Percentiles rank a stretch among this genome's conserved stretches.
These are phyloP conservation scores for Pterois miles DNA, from an alignment of 2,797 vertebrate genomes.

Conservation along the genomic window DNA sequence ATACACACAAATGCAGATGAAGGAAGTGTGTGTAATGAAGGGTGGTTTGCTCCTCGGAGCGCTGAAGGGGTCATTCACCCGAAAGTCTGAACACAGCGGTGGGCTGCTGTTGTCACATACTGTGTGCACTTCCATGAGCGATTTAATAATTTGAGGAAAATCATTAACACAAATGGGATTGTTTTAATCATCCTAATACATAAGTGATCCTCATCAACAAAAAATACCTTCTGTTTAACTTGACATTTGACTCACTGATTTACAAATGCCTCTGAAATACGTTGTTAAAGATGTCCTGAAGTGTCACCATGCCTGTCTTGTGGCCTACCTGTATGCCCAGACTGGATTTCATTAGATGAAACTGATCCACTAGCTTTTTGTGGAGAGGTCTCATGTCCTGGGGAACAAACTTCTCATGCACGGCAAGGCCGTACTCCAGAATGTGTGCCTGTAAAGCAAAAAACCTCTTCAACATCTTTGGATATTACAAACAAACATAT, in stretches of 20 bases:
- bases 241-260: background rate
- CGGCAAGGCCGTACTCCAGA: conserved; percentile 93
- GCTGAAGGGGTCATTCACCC: conserved; percentile 42
- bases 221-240: conserved; percentile 11
- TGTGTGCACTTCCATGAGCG: background rate
- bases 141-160: conserved; percentile 39
- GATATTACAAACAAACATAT: background rate
- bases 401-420: conserved; percentile 97
- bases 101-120: conserved; percentile 10
- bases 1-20: conserved; percentile 10
- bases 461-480: background rate
- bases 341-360: conserved; percentile 98
- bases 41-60: background rate
- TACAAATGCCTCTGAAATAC: background rate
- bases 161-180: background rate
- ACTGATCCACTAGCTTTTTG: conserved; percentile 98
- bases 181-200: conserved; percentile 11
- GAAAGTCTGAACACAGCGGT: conserved; percentile 35
- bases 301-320: background rate
- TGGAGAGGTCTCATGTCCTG: conserved; percentile 98
- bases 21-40: conserved; percentile 39
- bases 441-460: conserved; percentile 90
- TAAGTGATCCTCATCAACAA: background rate
- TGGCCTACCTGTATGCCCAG: conserved; percentile 93
- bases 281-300: background rate